These are phyloP conservation scores for Gambelia wislizenii DNA, from an alignment of 2,797 vertebrate species.

Conservation along the genomic window DNA sequence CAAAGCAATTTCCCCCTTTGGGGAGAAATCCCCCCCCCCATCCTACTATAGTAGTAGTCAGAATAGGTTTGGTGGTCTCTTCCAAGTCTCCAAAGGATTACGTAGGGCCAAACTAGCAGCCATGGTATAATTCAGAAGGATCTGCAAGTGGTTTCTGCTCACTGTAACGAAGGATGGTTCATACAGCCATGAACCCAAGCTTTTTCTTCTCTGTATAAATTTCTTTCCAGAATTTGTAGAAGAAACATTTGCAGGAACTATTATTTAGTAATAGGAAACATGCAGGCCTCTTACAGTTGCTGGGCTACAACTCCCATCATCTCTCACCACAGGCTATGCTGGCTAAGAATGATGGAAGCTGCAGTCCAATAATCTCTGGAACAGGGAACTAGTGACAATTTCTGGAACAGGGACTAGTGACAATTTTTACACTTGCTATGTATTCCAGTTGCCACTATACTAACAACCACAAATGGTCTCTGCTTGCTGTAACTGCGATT, in stretches of 20 bases:
- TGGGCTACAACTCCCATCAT: background rate
- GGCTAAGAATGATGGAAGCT: background rate
- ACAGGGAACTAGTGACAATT: background rate
- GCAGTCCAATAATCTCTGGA: background rate
- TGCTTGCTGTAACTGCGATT: background rate
- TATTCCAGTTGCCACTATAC: background rate
- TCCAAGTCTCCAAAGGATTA: background rate
- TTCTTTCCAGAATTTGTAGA: background rate
- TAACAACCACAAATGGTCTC: background rate
- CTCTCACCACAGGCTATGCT: background rate
- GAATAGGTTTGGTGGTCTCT: background rate
- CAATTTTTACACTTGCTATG: background rate
- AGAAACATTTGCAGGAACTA: background rate
- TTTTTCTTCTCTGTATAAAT: background rate
- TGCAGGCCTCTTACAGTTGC: background rate
- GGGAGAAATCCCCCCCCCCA: background rate
- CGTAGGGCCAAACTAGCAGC: background rate
- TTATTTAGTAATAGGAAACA: background rate
- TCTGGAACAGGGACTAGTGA: background rate
- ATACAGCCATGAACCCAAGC: background rate
- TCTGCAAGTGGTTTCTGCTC: background rate
- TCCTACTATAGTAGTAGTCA: slow-evolving; percentile 1
- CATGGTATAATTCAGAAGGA: background rate
- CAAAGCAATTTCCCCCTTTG: background rate
- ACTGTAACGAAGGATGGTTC: background rate